Conservation (phyloP, 2,888 invertebrate species). For the Charanyca ferruginea region DNA sequence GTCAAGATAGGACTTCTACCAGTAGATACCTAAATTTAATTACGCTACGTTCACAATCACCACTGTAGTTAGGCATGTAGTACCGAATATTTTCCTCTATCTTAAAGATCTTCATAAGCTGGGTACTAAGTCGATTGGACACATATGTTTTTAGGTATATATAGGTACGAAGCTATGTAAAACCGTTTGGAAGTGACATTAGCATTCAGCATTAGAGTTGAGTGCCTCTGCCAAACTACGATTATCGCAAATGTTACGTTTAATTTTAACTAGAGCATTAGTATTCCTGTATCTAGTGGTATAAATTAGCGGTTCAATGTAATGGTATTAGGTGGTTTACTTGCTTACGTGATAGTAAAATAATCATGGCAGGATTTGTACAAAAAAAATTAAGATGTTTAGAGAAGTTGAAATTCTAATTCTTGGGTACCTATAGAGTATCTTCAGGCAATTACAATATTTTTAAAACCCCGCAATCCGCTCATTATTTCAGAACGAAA, state of each 20-base stretch:
- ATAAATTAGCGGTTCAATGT: conserved; percentile 8
- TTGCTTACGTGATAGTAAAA: background rate
- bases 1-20: conserved; percentile 29
- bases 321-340: conserved; percentile 10
- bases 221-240: conserved; percentile 54
- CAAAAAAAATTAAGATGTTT: too few species aligned
- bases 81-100: background rate
- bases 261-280: conserved; percentile 39
- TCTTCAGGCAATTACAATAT: too few species aligned
- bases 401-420: too few species aligned
- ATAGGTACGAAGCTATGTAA: conserved; percentile 32
- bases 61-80: background rate
- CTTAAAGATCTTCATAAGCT: conserved; percentile 3
- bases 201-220: conserved; percentile 44
- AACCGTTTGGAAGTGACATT: conserved; percentile 52
- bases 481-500: too few species aligned
- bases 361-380: too few species aligned
- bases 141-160: conserved; percentile 26
- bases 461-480: too few species aligned
- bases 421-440: too few species aligned
- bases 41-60: conserved; percentile 11
- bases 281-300: conserved; percentile 24
- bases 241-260: conserved; percentile 39
- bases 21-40: conserved; percentile 40
- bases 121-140: conserved; percentile 12